Base-by-base conservation (phyloP, 2,888 invertebrate genomes). In the Melanostoma scalare region DNA sequence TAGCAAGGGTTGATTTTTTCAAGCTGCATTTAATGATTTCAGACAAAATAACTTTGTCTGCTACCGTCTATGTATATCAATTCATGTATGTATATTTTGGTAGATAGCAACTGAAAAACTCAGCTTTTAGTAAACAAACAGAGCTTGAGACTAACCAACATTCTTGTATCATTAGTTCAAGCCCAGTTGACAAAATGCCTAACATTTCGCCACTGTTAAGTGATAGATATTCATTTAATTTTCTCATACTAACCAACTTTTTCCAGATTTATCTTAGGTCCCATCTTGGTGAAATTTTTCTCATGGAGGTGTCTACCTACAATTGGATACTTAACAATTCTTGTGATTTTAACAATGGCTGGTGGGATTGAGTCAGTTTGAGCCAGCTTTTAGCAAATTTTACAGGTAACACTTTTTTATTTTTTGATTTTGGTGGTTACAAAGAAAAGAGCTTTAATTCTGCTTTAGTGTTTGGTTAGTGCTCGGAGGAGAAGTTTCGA, bases 341-440 rank as follows among this genome's bases (percentile, higher is more conserved):
- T 31, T 67, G 35, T 56, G 35, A 10, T 48, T 52, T 40, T 9
- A 53, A 48, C n/a, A 38, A 5, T 6, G 42, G 4, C 42, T 60
- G 42, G 30, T 72, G 44, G 48, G 63, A 72, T 72, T 48, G 10
- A 46, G 10, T 78, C 33, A 53, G 78, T 67, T 78, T 55, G 8
- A 78, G 67, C 78, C 36, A 73, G 73, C 65, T 78, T 6, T 38
- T 55, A 38, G 63, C 58, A 50, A 48, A 65, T 52, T 53, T 77
- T 52, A 6, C 72, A 65, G 72, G 77, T 72, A 65, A 65, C 38
- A 2, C 42, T 42, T 30, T 30, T 9, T 58, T 42, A 30, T 36
- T 5, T 10, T 63, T 63, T 63, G 38, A 38, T 6, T 2, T 10
- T 63, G 35, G 48, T 63, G 35, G 38, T 40, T 50, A 38, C 31